Conservation (phyloP, 2,113 vertebrate genomes). For the Urocitellus parryii region DNA sequence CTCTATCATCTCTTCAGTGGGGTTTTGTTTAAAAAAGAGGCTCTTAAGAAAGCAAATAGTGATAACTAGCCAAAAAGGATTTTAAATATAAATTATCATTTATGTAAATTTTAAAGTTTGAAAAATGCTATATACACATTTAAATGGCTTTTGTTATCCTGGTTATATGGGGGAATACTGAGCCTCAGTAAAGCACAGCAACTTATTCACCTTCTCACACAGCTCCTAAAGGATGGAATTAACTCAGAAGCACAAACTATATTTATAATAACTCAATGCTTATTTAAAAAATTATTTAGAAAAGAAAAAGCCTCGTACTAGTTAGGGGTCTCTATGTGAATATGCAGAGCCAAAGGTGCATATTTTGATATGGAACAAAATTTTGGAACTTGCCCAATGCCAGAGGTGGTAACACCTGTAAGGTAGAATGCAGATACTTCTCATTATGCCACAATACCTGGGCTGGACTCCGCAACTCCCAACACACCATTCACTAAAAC, state of each 20-base stretch:
- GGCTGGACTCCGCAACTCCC: not conserved
- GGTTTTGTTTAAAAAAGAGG: not conserved
- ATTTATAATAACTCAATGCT: not conserved
- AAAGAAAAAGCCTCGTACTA: not conserved
- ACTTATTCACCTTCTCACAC: not conserved
- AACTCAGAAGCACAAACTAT: not conserved
- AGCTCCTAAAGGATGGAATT: too few relatives aligned
- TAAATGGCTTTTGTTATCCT: slow-evolving; percentile 14
- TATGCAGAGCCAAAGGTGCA: not conserved
- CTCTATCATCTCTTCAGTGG: not conserved
- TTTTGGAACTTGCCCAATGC: not conserved
- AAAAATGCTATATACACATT: not conserved
- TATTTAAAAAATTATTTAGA: not conserved
- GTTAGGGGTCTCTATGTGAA: not conserved
- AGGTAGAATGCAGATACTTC: not conserved
- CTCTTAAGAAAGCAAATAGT: not conserved
- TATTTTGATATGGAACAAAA: not conserved
- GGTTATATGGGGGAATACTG: not conserved
- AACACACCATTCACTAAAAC: not conserved
- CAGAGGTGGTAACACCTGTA: not conserved
- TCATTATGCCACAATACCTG: not conserved
- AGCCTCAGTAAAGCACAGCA: not conserved
- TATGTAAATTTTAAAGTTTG: not conserved
- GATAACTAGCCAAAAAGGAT: not conserved
- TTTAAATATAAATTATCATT: slow-evolving; percentile 24